Conservation (phyloP, 2,797 vertebrate species). For the Amniataba percoides region DNA sequence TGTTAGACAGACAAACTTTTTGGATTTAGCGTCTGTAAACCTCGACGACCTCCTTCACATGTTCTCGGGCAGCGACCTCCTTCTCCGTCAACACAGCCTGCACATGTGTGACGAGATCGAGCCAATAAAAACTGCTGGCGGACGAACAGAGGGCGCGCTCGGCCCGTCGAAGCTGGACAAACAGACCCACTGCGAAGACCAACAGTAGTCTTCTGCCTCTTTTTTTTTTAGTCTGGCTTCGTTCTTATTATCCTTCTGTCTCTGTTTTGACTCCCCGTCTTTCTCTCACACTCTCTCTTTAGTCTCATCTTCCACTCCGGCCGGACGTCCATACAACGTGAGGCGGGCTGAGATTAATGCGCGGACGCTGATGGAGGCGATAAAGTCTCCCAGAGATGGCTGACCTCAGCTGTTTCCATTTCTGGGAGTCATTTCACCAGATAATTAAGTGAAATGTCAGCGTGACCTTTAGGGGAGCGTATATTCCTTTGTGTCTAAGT, state of each 20-base stretch:
- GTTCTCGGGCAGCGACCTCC: slow-evolving; percentile 25
- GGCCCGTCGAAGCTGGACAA: slow-evolving; percentile 72
- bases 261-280: slow-evolving; percentile 53
- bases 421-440: slow-evolving; percentile 4
- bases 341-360: slow-evolving; percentile 5
- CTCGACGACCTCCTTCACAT: not conserved
- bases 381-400: slow-evolving; percentile 11
- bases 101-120: slow-evolving; percentile 22
- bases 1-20: not conserved
- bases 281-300: slow-evolving; percentile 23
- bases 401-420: slow-evolving; percentile 26
- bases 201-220: slow-evolving; percentile 39
- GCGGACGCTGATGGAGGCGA: slow-evolving; percentile 20
- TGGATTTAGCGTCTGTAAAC: slow-evolving; percentile 25
- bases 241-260: slow-evolving; percentile 54
- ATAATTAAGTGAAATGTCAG: slow-evolving; percentile 5
- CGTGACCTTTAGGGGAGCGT: not conserved
- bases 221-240: slow-evolving; percentile 38
- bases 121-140: slow-evolving; percentile 75
- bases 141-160: slow-evolving; percentile 45
- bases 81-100: slow-evolving; percentile 50
- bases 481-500: not conserved
- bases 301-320: slow-evolving; percentile 1
- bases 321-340: not conserved
- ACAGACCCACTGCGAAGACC: slow-evolving; percentile 56